Evolutionary conservation across 2,888 invertebrate species (phyloP), one percentile per base, ranked within the genome.

Genomic region (Meloe dianella): DNA sequence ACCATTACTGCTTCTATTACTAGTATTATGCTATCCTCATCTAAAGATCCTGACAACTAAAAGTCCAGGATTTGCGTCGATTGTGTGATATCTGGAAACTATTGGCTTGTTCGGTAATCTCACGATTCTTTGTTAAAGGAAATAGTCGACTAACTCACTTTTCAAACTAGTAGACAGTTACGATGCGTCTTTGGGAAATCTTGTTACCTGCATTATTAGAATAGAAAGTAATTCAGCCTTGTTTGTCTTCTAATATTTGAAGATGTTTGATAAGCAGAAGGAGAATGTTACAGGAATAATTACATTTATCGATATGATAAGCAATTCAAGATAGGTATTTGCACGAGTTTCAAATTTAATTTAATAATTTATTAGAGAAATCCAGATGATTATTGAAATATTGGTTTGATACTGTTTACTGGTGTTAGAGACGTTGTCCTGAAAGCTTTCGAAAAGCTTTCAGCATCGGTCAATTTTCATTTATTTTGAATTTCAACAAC

Each of bases 101-200:
- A 77, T 77, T 78, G 79, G 75, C 76, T 77, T 76, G 77, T 74
- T 75, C 76, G 73, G 75, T 77, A 78, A 78, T 77, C 76, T 74
- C 75, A 75, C 75, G 76, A 77, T 76, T 77, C 77, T 73, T 71
- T 70, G 73, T 71, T 74, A 71, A 66, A 72, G 72, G 72, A 75
- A 74, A 75, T 74, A 74, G 75, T 73, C 74, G 71, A 71, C 73
- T 76, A 77, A 74, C 74, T 77, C 73, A 75, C 73, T 75, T 75
- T 74, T 70, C 71, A 69, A 67, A 73, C 72, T 71, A 71, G 72
- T 73, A 72, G 74, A 73, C 73, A 71, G 73, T 73, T 32, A 73
- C 70, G 75, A 74, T 73, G 74, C 73, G 74, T 73, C 71, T 51
- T 7, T 65, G 65, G 74, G 68, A 76, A 76, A 77, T 77, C 75